Evolutionary conservation across 2,888 invertebrate species (phyloP).

Genomic region (Acanthacorydalis orientalis): DNA sequence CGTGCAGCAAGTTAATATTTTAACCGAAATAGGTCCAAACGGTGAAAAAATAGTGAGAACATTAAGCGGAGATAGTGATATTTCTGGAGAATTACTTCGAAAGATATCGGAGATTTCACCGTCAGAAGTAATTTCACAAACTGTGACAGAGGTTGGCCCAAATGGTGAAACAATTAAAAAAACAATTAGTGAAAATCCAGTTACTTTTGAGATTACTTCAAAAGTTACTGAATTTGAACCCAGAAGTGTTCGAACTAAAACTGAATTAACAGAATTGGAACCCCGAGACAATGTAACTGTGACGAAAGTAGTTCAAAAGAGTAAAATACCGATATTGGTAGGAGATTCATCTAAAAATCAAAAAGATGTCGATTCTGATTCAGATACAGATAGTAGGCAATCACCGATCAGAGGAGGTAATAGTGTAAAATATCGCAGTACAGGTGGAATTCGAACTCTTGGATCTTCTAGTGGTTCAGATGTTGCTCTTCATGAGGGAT

Average conservation of each 20-base stretch:
- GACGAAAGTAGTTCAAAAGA: slow-evolving; percentile 15
- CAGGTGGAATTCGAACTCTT: slow-evolving; percentile 25
- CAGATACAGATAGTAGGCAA: slow-evolving; percentile 24
- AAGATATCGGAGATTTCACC: background rate
- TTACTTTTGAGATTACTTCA: background rate
- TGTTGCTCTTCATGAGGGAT: slow-evolving; percentile 41
- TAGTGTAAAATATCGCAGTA: slow-evolving; percentile 11
- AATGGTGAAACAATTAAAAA: background rate
- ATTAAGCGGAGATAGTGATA: background rate
- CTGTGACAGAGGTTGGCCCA: background rate
- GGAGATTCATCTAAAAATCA: slow-evolving; percentile 17
- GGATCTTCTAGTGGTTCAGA: slow-evolving; percentile 47
- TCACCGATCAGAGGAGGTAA: slow-evolving; percentile 22
- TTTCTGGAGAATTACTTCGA: background rate
- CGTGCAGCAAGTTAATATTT: background rate
- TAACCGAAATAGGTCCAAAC: background rate
- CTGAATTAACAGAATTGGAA: background rate
- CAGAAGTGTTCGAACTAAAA: background rate
- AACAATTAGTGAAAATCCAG: background rate
- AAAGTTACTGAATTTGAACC: slow-evolving; percentile 1
- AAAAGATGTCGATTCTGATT: slow-evolving; percentile 22
- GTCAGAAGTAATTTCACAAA: background rate
- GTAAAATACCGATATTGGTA: slow-evolving; percentile 28
- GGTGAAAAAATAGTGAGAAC: slow-evolving; percentile 1
- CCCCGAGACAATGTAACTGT: background rate